Evolutionary conservation across 2,888 invertebrate species (phyloP).

Genomic region (Agonum fuliginosum): DNA sequence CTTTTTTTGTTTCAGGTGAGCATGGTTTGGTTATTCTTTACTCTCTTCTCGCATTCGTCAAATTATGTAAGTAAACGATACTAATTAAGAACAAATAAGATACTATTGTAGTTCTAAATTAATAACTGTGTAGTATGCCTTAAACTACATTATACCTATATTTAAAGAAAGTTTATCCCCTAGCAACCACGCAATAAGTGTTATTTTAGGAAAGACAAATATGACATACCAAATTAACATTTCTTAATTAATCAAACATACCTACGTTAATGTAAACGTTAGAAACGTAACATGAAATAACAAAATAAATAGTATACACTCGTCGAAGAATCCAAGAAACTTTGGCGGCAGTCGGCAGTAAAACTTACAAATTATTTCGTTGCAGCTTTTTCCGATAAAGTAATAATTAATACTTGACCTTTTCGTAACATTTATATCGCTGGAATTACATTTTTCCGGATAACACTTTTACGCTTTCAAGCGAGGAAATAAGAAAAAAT

Average conservation of each 20-base stretch:
- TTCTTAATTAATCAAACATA: constrained; percentile 1
- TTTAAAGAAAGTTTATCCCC: neutral
- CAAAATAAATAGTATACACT: constrained; percentile 3
- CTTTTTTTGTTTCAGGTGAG: neutral
- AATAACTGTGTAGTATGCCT: no score
- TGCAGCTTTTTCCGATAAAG: neutral
- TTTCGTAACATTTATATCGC: constrained; percentile 23
- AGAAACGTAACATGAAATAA: neutral
- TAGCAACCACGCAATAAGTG: neutral
- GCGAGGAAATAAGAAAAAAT: constrained; percentile 20
- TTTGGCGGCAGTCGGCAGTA: no score
- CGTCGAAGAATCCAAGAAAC: neutral
- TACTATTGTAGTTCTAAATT: no score
- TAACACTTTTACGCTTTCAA: constrained; percentile 13
- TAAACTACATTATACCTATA: no score
- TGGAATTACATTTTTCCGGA: constrained; percentile 26
- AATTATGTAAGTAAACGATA: neutral
- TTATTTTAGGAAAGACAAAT: constrained; percentile 11
- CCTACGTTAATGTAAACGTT: neutral
- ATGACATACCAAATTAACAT: neutral
- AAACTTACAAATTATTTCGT: neutral
- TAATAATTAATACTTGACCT: constrained; percentile 33
- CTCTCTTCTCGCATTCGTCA: neutral
- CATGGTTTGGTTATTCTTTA: neutral
- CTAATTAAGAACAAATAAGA: neutral